Conservation (phyloP, 2,113 vertebrate species). For the Anoura caudifer region DNA sequence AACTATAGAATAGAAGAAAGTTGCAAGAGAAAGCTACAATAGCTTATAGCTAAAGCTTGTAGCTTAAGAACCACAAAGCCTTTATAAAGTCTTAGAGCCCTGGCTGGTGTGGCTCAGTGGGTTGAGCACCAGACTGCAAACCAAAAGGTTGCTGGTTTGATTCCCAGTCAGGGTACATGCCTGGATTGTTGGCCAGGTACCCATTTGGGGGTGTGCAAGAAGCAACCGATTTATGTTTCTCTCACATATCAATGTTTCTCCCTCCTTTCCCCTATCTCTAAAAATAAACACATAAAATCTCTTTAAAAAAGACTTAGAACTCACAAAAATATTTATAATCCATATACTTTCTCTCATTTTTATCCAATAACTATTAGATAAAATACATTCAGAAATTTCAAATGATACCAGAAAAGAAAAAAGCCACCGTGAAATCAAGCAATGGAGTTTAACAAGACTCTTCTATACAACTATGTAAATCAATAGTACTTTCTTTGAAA, state of each 20-base stretch:
- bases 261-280: too few species aligned
- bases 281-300: too few species aligned
- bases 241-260: too few species aligned
- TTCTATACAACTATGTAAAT: constrained; percentile 42
- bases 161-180: too few species aligned
- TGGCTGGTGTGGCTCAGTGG: too few species aligned
- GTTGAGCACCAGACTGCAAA: too few species aligned
- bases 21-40: background rate
- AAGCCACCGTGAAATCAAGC: constrained; percentile 2
- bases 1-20: background rate
- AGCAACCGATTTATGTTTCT: too few species aligned
- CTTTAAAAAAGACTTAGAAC: background rate
- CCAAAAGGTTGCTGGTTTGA: too few species aligned
- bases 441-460: constrained; percentile 31
- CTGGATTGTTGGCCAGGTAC: too few species aligned
- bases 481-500: constrained; percentile 50
- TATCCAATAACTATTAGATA: background rate
- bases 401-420: constrained; percentile 7
- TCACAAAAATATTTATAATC: constrained; percentile 11
- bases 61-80: background rate
- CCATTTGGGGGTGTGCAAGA: too few species aligned
- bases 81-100: background rate
- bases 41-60: too few species aligned
- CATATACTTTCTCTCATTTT: constrained; percentile 27
- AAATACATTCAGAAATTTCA: constrained; percentile 27